Conservation (phyloP, 2,113 vertebrate species). For the Tychaedon coryphoeus region DNA sequence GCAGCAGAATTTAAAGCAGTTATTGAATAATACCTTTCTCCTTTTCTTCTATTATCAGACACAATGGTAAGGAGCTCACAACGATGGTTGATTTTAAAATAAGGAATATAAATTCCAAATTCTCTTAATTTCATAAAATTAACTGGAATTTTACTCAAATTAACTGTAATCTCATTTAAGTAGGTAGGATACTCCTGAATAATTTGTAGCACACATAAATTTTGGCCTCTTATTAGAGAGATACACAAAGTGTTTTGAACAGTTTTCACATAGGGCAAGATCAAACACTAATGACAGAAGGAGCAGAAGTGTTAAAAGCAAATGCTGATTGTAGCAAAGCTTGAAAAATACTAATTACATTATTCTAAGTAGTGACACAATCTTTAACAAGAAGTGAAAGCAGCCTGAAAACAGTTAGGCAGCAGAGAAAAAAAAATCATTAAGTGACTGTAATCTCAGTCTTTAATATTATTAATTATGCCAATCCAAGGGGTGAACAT, state of each 20-base stretch:
- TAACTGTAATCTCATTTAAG: background rate
- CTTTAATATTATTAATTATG: background rate
- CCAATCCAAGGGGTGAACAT: background rate
- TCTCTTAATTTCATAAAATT: background rate
- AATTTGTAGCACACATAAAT: background rate
- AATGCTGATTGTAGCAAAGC: background rate
- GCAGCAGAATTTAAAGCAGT: background rate
- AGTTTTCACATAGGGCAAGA: background rate
- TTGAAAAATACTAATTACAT: background rate
- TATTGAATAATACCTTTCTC: background rate
- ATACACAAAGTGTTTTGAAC: background rate
- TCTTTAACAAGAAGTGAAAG: background rate
- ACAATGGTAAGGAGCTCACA: background rate
- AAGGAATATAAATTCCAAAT: background rate
- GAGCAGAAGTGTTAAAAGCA: background rate
- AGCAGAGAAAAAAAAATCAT: background rate
- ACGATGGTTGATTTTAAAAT: background rate
- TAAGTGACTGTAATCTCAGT: background rate
- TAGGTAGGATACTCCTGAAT: background rate
- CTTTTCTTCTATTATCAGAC: background rate
- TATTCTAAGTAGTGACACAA: background rate
- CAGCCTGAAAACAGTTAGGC: background rate
- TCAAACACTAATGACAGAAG: background rate
- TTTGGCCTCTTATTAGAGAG: background rate
- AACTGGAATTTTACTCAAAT: background rate